Percentiles rank a stretch among this genome's conserved stretches.
Conservation (phyloP, 2,113 vertebrate species). For the Anarrhichthys ocellatus region DNA sequence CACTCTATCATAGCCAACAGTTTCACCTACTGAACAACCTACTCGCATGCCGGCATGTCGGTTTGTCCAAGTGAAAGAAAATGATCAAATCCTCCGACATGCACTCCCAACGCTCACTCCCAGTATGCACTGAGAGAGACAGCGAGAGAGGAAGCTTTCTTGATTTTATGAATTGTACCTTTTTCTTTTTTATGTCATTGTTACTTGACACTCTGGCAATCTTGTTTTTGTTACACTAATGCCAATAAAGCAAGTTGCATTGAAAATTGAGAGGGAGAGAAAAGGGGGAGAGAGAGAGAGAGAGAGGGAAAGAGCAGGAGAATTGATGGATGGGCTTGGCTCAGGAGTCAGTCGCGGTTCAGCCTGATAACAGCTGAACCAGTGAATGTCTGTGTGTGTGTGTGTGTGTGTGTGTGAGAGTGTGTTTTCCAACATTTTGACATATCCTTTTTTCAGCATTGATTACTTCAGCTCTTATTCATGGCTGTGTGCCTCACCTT, state of each 20-base stretch:
- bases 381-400: background rate
- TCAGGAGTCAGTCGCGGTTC: slow-evolving; percentile 26
- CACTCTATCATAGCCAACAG: background rate
- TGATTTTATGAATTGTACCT: background rate
- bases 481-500: background rate
- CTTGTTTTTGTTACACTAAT: too few relatives aligned
- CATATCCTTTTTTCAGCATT: slow-evolving; percentile 14
- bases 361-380: slow-evolving; percentile 35
- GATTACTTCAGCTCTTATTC: slow-evolving; percentile 14
- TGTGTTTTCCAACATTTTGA: slow-evolving; percentile 1
- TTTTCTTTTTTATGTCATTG: background rate
- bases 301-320: background rate
- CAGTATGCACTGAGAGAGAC: background rate
- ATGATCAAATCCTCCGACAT: background rate
- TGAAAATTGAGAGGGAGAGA: background rate
- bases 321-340: slow-evolving; percentile 29
- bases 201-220: background rate
- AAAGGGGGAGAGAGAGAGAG: background rate
- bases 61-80: background rate
- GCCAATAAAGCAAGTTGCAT: background rate
- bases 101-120: background rate
- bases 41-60: background rate
- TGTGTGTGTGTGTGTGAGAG: background rate
- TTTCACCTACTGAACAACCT: background rate
- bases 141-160: background rate